phyloP scores from a whole-genome alignment of 2,113 vertebrate genomes.

The Psittacula cyanocephala region DNA sequence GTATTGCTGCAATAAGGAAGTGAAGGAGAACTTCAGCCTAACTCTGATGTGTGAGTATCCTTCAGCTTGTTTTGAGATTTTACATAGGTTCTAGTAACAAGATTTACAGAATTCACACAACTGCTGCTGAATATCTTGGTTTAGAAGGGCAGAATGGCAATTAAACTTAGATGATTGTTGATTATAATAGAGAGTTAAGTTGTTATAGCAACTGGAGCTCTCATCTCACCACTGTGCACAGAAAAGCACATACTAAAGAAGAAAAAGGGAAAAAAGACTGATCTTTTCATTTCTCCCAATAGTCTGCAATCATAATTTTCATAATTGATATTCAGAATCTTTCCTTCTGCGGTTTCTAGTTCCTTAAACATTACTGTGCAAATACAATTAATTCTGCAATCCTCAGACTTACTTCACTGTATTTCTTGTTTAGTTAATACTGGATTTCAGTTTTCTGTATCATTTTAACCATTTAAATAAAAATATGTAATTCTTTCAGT shows the following conservation, averaged over 20 bases:
- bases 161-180: conserved; percentile 32
- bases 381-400: conserved; percentile 37
- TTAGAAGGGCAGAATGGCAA: conserved; percentile 26
- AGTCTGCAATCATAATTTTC: conserved; percentile 6
- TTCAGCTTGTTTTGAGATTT: not conserved
- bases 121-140: conserved; percentile 1
- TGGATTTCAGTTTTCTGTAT: not conserved
- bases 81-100: not conserved
- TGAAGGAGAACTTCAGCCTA: not conserved
- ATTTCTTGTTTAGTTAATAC: not conserved
- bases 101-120: not conserved
- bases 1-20: not conserved
- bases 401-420: not conserved
- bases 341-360: not conserved
- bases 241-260: not conserved
- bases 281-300: not conserved
- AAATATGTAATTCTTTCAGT: not conserved
- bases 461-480: not conserved
- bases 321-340: conserved; percentile 10
- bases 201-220: conserved; percentile 61
- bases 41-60: not conserved
- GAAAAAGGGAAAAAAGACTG: not conserved
- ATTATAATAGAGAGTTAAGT: conserved; percentile 41
- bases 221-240: not conserved
- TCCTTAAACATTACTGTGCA: not conserved